Conservation (phyloP, 2,113 vertebrate species). For the Gopherus evgoodei region DNA sequence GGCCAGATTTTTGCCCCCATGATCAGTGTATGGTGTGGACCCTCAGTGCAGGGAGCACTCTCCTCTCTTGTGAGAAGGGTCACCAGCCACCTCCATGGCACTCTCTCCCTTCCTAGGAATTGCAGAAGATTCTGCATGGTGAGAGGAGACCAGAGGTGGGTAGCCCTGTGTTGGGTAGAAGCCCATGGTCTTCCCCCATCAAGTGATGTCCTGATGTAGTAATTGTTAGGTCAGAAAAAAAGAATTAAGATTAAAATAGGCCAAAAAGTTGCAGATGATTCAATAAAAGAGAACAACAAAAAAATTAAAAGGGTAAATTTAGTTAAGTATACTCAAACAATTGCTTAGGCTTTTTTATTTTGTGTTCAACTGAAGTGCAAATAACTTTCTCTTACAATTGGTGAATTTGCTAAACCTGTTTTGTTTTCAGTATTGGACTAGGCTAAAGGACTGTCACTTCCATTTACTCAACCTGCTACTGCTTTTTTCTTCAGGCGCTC, state of each 20-base stretch:
- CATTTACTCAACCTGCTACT: neutral
- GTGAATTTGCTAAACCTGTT: neutral
- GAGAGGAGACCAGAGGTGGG: neutral
- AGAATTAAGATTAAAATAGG: neutral
- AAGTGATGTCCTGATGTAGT: too few species aligned
- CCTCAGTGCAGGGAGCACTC: rapidly evolving
- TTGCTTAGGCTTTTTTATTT: rapidly evolving
- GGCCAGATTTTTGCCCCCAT: rapidly evolving
- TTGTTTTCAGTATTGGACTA: neutral
- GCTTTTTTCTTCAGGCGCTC: neutral
- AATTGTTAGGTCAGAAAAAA: neutral
- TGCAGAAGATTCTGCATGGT: neutral
- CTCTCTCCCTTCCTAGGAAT: neutral
- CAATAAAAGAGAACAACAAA: neutral
- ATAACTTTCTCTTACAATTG: neutral
- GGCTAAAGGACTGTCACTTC: neutral
- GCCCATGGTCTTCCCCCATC: too few species aligned
- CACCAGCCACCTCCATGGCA: neutral
- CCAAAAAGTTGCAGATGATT: neutral
- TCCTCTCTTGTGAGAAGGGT: neutral
- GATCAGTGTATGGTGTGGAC: rapidly evolving
- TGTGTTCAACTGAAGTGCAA: neutral
- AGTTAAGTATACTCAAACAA: neutral
- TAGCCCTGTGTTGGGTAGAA: rapidly evolving
- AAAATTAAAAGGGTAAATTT: neutral